Percentiles rank a stretch among this genome's conserved stretches.
phyloP scores from a whole-genome alignment of 2,888 invertebrate species.

The Catocala sponsa region DNA sequence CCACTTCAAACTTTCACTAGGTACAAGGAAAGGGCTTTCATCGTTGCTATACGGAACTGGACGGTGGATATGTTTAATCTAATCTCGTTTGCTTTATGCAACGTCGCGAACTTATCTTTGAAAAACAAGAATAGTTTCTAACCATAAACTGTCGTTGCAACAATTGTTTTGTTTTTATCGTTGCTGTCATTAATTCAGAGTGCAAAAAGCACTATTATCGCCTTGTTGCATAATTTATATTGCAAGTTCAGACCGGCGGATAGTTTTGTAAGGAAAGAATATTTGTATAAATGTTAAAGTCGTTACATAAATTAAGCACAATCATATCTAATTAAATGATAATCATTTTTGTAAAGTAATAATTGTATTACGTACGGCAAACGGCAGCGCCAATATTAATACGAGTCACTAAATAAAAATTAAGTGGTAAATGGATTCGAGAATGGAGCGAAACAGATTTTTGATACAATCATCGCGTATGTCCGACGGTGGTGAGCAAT shows the following conservation, averaged over 20 bases:
- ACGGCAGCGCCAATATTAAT: conserved; percentile 21
- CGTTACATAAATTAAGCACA: conserved; percentile 45
- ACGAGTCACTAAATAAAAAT: conserved; percentile 39
- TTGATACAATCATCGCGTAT: conserved; percentile 14
- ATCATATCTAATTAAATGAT: conserved; percentile 49
- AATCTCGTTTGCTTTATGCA: conserved; percentile 15
- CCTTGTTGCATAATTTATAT: conserved; percentile 15
- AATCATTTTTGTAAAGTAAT: conserved; percentile 39
- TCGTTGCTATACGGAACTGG: conserved; percentile 23
- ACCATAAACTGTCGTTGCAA: neutral
- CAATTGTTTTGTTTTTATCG: conserved; percentile 27
- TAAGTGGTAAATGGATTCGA: conserved; percentile 32
- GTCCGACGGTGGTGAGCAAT: conserved; percentile 10
- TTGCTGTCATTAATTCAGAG: conserved; percentile 24
- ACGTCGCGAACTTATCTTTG: conserved; percentile 34
- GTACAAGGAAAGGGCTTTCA: conserved; percentile 49
- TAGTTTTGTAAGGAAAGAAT: conserved; percentile 21
- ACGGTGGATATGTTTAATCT: conserved; percentile 17
- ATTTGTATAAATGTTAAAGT: conserved; percentile 28
- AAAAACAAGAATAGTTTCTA: neutral
- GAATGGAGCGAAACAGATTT: conserved; percentile 22
- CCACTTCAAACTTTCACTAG: conserved; percentile 59
- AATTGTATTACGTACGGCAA: conserved; percentile 36
- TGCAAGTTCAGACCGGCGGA: conserved; percentile 11
- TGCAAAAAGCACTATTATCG: conserved; percentile 13